phyloP scores from a whole-genome alignment of 1,140 invertebrate species.

The Oedothorax gibbosus region DNA sequence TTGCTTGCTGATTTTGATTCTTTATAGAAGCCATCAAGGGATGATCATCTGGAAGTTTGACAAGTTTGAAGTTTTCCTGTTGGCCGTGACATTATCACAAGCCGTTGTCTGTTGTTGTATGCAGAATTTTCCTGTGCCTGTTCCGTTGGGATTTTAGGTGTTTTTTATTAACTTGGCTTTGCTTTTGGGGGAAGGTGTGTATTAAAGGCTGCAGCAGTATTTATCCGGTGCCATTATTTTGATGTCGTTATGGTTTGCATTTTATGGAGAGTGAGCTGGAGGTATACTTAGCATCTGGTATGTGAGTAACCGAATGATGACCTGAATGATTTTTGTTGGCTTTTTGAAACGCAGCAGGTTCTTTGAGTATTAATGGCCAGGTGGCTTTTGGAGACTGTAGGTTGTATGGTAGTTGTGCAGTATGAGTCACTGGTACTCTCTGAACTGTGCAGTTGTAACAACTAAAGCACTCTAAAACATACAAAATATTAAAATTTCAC shows the following conservation, averaged over 20 bases:
- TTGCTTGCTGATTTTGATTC: not conserved
- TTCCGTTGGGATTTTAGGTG: not conserved
- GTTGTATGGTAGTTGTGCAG: not conserved
- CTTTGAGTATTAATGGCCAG: not conserved
- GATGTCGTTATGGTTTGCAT: not conserved
- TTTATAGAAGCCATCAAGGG: constrained; percentile 6
- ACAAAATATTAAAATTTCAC: not conserved
- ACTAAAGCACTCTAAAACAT: constrained; percentile 25
- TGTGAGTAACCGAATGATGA: not conserved
- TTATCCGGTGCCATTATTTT: not conserved
- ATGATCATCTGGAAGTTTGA: constrained; percentile 18
- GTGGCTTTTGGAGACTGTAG: not conserved
- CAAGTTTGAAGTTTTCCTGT: constrained; percentile 40
- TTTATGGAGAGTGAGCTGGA: not conserved
- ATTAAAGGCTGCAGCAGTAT: not conserved
- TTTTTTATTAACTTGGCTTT: too few species aligned
- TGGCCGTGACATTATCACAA: too few species aligned
- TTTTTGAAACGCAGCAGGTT: not conserved
- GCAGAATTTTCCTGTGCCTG: constrained; percentile 25
- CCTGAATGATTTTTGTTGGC: constrained; percentile 44
- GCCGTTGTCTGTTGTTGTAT: constrained; percentile 47
- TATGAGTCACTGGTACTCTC: not conserved
- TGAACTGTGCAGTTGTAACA: constrained; percentile 3
- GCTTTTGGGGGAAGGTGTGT: not conserved
- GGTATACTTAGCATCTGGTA: not conserved